phyloP scores from a whole-genome alignment of 2,888 invertebrate species.

The Cantharis flavilabris region DNA sequence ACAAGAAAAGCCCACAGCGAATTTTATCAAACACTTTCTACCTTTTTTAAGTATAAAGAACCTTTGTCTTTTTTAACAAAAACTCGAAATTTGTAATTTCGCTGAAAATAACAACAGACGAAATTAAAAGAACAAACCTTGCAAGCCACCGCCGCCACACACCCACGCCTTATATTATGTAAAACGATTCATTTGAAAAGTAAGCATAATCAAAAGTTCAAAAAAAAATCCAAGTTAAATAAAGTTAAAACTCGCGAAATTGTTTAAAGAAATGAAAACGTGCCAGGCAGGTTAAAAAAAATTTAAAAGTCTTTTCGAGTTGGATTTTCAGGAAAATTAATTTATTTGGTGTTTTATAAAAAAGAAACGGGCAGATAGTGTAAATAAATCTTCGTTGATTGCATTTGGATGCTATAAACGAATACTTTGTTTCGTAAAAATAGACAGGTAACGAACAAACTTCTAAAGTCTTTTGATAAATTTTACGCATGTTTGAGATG shows the following conservation, averaged over 20 bases:
- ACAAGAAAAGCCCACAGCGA: neutral
- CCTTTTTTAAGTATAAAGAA: neutral
- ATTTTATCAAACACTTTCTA: neutral
- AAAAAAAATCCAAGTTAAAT: neutral
- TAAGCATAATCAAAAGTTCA: neutral
- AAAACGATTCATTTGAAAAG: neutral
- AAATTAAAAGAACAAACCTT: neutral
- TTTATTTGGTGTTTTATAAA: neutral
- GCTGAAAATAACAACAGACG: neutral
- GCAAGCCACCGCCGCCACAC: neutral
- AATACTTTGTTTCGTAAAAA: conserved; percentile 12
- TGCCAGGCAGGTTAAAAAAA: neutral
- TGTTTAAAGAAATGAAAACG: neutral
- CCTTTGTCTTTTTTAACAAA: neutral
- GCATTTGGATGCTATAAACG: conserved; percentile 1
- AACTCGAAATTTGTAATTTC: neutral
- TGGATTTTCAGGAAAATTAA: neutral
- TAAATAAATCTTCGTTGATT: neutral
- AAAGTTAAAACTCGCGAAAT: neutral
- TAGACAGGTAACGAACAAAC: conserved; percentile 11
- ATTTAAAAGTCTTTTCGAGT: neutral
- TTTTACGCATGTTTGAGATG: conserved; percentile 26
- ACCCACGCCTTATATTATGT: neutral
- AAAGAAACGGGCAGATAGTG: neutral
- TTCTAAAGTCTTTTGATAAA: conserved; percentile 20